phyloP scores from a whole-genome alignment of 2,797 vertebrate species.

The Rhynchotus rufescens region DNA sequence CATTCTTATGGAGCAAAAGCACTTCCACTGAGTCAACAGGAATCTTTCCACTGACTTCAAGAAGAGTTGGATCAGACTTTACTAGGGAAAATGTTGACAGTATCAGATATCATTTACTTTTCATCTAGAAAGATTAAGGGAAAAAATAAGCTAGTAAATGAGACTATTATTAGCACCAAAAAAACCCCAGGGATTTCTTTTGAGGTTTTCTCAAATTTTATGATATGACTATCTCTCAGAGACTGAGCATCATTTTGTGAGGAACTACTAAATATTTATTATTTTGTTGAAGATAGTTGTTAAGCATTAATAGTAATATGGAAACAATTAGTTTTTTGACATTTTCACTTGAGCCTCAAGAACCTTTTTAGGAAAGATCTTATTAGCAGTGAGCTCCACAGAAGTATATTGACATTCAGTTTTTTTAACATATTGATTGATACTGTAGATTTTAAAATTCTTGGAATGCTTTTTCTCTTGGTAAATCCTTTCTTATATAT shows the following conservation, averaged over 20 bases:
- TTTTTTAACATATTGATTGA: neutral
- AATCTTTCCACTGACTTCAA: conserved; percentile 73
- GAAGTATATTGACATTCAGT: neutral
- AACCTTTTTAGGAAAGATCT: neutral
- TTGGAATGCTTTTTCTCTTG: conserved; percentile 15
- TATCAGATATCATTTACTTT: conserved; percentile 56
- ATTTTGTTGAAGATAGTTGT: neutral
- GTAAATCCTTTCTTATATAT: neutral
- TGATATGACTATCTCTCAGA: conserved; percentile 60
- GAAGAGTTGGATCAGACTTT: conserved; percentile 51
- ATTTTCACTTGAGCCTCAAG: neutral
- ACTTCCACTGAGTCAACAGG: conserved; percentile 72
- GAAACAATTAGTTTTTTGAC: neutral
- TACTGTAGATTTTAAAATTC: neutral
- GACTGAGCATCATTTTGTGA: conserved; percentile 24
- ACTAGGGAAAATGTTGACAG: conserved; percentile 71
- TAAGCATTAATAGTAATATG: neutral
- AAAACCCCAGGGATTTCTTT: conserved; percentile 45
- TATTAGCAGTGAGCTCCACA: neutral
- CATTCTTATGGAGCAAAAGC: conserved; percentile 51
- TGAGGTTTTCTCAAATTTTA: conserved; percentile 41
- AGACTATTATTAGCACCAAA: conserved; percentile 60
- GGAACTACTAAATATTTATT: neutral
- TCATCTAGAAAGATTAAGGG: conserved; percentile 66
- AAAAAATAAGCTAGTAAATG: conserved; percentile 57